Base-by-base conservation (phyloP, 2,113 vertebrate species). In the Takifugu bimaculatus region DNA sequence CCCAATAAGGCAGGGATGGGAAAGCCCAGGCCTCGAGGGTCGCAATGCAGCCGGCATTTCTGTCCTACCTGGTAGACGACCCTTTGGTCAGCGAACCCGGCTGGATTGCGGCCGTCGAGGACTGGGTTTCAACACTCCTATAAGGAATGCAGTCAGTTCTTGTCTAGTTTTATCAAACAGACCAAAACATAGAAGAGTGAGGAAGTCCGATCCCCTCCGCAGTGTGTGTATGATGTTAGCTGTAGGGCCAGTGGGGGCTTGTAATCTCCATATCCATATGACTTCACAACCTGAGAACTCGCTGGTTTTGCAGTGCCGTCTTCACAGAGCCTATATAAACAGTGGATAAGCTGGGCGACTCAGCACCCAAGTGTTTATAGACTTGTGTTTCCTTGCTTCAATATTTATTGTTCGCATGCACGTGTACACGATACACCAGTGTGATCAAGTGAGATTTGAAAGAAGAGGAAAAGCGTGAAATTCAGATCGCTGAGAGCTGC, bases 281-380 rank as follows among this genome's bases (percentile, higher is more conserved):
- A 83, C 80, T 71, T 87, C 82, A 86, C 61, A 70, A 73, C 45
- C 56, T 20, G 48, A 56, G 73, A 72, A 75, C 80, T 77, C n/a
- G 7, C 42, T 26, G 66, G 43, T 14, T 60, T 45, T 57, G 69
- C 70, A 35, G 75, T 57, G 44, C 44, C 51, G 55, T 52, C 56
- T 67, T 75, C 55, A 53, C 20, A 28, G 55, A 50, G 67, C 47
- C 55, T n/a, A 32, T 27, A 54, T 66, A 65, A 81, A 82, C 63
- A 78, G 59, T 51, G 28, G 70, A 63, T 54, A 68, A 64, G 53
- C 47, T 15, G 54, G 4, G 29, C 6, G 55, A 43, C 26, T 65
- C 48, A 32, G 12, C 1, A 5, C 35, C 35, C 35, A 39, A 6
- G 25, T 59, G 57, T 65, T 62, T 29, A 58, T 47, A 4, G 54